phyloP scores from a whole-genome alignment of 2,797 vertebrate genomes.

The Gallirallus australis region DNA sequence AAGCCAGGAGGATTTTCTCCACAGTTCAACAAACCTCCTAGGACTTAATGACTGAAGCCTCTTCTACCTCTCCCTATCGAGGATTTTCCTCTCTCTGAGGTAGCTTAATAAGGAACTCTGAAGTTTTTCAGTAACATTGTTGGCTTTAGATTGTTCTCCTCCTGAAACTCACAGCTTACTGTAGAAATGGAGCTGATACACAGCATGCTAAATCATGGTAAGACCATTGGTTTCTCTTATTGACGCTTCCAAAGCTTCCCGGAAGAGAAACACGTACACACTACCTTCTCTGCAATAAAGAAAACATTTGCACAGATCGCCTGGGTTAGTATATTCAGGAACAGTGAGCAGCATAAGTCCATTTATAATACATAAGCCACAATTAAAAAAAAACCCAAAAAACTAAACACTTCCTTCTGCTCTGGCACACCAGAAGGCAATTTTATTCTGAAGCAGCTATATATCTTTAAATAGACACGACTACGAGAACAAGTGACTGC shows the following conservation, averaged over 20 bases:
- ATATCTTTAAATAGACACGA: not conserved
- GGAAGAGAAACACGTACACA: not conserved
- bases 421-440: slow-evolving; percentile 44
- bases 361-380: not conserved
- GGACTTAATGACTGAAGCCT: not conserved
- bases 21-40: not conserved
- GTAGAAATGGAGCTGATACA: not conserved
- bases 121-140: not conserved
- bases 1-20: not conserved
- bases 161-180: not conserved
- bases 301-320: not conserved
- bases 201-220: not conserved
- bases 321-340: not conserved
- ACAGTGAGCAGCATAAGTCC: not conserved
- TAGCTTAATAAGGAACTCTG: not conserved
- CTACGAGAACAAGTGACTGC: not conserved
- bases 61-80: not conserved
- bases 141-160: not conserved
- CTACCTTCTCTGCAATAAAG: not conserved
- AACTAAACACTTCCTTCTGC: not conserved
- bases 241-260: slow-evolving; percentile 2
- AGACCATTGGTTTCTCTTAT: not conserved
- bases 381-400: not conserved
- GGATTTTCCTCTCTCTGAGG: not conserved
- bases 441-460: not conserved